Percentiles rank a stretch among this genome's conserved stretches.
phyloP scores from a whole-genome alignment of 2,797 vertebrate species.

The Amphiprion clarkii region DNA sequence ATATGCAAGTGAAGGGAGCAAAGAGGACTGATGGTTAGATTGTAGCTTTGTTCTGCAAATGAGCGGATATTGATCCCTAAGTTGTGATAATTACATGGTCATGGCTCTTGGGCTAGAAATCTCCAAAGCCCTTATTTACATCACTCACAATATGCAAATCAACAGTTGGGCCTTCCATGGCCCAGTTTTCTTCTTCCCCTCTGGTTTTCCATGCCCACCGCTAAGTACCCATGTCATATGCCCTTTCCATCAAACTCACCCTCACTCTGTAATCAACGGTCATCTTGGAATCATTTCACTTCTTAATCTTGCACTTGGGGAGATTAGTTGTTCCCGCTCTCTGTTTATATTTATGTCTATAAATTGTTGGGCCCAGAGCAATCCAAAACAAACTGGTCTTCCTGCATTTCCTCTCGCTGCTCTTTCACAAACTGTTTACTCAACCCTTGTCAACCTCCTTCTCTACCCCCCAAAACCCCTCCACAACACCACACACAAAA shows the following conservation, averaged over 20 bases:
- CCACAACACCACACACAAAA: conserved; percentile 52
- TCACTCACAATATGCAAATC: conserved; percentile 68
- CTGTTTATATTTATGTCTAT: conserved; percentile 84
- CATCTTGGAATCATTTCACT: conserved; percentile 73
- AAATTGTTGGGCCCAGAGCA: conserved; percentile 71
- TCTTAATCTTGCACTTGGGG: conserved; percentile 74
- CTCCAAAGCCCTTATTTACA: conserved; percentile 65
- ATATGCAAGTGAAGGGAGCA: conserved; percentile 44
- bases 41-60: conserved; percentile 73
- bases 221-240: conserved; percentile 64
- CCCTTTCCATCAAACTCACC: conserved; percentile 67
- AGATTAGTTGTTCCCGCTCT: conserved; percentile 73
- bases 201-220: conserved; percentile 50
- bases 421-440: conserved; percentile 76
- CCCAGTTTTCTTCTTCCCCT: conserved; percentile 36
- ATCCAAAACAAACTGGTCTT: conserved; percentile 78
- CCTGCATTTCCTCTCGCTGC: conserved; percentile 65
- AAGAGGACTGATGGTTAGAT: conserved; percentile 59
- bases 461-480: conserved; percentile 32
- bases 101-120: conserved; percentile 60
- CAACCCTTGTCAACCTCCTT: conserved; percentile 60
- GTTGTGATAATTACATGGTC: conserved; percentile 73
- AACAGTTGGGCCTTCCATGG: conserved; percentile 53
- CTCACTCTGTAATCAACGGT: conserved; percentile 77
- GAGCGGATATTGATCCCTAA: conserved; percentile 67